Conservation (phyloP, 2,797 vertebrate species). For the Diplodus sargus region DNA sequence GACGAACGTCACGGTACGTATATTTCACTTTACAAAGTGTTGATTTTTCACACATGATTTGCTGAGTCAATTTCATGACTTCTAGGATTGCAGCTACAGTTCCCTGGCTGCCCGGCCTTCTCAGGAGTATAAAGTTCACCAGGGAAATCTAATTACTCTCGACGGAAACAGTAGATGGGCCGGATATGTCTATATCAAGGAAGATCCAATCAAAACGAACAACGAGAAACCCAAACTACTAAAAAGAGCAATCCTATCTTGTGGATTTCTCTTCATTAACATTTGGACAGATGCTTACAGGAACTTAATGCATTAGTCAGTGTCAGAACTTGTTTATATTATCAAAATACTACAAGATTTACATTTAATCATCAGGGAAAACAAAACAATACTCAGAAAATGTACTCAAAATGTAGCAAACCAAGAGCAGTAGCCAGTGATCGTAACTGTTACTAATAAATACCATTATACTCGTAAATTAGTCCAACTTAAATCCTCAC, state of each 20-base stretch:
- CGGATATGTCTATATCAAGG: conserved; percentile 41
- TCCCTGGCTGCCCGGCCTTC: conserved; percentile 48
- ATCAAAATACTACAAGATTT: too few species aligned
- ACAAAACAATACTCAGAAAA: too few species aligned
- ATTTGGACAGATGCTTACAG: background rate
- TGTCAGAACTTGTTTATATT: too few species aligned
- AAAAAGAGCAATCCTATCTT: background rate
- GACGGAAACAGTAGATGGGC: conserved; percentile 61
- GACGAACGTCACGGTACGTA: conserved; percentile 31
- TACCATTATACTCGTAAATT: too few species aligned
- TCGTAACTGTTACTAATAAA: too few species aligned
- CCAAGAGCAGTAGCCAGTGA: too few species aligned
- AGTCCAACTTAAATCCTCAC: too few species aligned
- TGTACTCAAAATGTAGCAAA: too few species aligned
- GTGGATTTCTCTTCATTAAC: too few species aligned
- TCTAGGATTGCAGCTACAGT: conserved; percentile 58
- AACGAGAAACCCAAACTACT: conserved; percentile 22
- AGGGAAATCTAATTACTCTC: conserved; percentile 70
- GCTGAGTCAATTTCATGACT: conserved; percentile 60
- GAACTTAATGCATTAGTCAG: background rate
- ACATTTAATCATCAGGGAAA: too few species aligned
- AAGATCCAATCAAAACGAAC: conserved; percentile 44
- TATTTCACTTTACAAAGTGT: conserved; percentile 35
- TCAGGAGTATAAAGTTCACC: conserved; percentile 77
- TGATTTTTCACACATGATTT: conserved; percentile 69